phyloP scores from a whole-genome alignment of 2,113 vertebrate species.

The Promerops cafer region DNA sequence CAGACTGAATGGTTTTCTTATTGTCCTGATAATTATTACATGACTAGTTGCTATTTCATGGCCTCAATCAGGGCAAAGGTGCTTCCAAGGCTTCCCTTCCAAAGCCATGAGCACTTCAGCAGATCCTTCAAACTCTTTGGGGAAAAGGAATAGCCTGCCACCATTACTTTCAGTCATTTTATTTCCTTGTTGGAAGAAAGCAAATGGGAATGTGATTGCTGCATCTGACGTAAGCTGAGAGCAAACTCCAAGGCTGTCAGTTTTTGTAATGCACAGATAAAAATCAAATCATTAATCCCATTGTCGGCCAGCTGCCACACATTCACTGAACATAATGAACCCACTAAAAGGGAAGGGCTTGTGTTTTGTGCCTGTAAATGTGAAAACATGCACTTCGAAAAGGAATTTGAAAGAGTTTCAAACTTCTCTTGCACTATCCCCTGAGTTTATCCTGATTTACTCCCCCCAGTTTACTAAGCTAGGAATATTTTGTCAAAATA shows the following conservation, averaged over 20 bases:
- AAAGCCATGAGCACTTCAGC: neutral
- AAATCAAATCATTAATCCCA: constrained; percentile 27
- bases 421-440: neutral
- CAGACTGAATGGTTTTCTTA: neutral
- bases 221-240: neutral
- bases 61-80: neutral
- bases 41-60: neutral
- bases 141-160: neutral
- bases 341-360: neutral
- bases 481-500: neutral
- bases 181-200: neutral
- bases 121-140: neutral
- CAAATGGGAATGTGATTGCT: neutral
- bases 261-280: neutral
- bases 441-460: neutral
- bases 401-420: neutral
- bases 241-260: neutral
- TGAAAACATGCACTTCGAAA: neutral
- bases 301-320: neutral
- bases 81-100: neutral
- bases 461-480: neutral
- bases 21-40: constrained; percentile 25
- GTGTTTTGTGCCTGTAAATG: neutral
- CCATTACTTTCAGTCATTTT: neutral
- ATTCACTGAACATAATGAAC: neutral